These are phyloP conservation scores for Hyles lineata DNA, from an alignment of 2,888 invertebrate species.

Conservation along the genomic window DNA sequence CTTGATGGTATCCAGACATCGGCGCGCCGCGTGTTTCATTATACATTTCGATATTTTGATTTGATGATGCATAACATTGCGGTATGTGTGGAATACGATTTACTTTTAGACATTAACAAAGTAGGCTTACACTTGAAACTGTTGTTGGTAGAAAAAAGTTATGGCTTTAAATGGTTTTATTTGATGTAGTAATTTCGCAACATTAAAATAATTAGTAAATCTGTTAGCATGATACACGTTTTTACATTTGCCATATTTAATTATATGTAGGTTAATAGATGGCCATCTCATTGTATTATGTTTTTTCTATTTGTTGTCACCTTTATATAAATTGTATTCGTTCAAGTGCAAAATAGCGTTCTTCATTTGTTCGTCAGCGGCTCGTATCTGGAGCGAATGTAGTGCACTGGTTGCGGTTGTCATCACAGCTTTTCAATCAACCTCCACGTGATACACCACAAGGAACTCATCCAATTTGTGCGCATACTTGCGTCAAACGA, in stretches of 20 bases:
- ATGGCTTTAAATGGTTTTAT: no score
- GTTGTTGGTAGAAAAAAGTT: no score
- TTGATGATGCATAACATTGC: conserved; percentile 54
- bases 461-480: conserved; percentile 66
- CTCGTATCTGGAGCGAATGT: neutral
- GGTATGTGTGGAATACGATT: neutral
- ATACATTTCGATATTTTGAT: conserved; percentile 62
- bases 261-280: neutral
- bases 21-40: conserved; percentile 44
- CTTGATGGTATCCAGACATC: conserved; percentile 58
- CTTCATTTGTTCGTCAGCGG: neutral
- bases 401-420: neutral
- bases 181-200: no score
- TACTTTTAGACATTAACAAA: neutral
- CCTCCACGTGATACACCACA: conserved; percentile 42
- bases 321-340: neutral
- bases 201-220: no score
- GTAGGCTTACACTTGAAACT: no score
- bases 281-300: neutral
- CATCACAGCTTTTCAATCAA: conserved; percentile 29
- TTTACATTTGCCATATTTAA: neutral
- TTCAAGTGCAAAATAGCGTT: neutral
- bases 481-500: conserved; percentile 67
- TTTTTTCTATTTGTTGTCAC: neutral
- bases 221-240: no score